Evolutionary conservation across 2,797 vertebrate species (phyloP), one percentile per base, ranked within the genome.

Genomic region (Pangasius macronema): DNA sequence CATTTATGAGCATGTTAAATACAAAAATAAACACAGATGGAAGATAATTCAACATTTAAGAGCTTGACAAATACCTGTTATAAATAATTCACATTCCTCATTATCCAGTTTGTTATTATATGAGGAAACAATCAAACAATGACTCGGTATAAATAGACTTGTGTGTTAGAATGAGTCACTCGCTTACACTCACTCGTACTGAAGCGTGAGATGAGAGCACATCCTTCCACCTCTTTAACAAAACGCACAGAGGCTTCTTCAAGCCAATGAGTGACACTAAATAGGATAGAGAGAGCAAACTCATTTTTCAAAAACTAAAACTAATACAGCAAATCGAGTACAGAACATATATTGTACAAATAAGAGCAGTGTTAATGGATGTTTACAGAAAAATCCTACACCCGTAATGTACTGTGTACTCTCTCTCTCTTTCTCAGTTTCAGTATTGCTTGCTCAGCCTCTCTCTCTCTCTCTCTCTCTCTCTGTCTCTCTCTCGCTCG

Each of bases 181-280:
- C n/a, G n/a, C n/a, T n/a, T n/a, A n/a, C n/a, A n/a, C n/a, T n/a
- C 27, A 16, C 49, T 82, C 33, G 8, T 75, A 73, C 76, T 53
- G 24, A 42, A 46, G 18, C 3, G 63, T 76, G 86, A 75, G 86
- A 61, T 87, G 80, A 61, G 67, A 46, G 55, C 86, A 84, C 73
- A 51, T 84, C 79, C 59, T 49, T 59, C 51, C 63, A 80, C 51
- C 82, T 80, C 75, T 87, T 84, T 75, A 87, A 70, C 68, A 51
- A 80, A 84, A 84, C 82, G 84, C 82, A 83, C 70, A 22, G 33
- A 83, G 82, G 70, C 85, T 59, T 86, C 67, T 67, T 51, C 13
- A 3, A 72, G 53, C 72, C 84, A 67, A 55, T 20, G 61, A 77
- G 57, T 46, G 81, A 77, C 13, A 14, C 61, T 79, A 77, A 77